phyloP scores from a whole-genome alignment of 1,140 invertebrate species.

The Venustaconcha ellipsiformis region DNA sequence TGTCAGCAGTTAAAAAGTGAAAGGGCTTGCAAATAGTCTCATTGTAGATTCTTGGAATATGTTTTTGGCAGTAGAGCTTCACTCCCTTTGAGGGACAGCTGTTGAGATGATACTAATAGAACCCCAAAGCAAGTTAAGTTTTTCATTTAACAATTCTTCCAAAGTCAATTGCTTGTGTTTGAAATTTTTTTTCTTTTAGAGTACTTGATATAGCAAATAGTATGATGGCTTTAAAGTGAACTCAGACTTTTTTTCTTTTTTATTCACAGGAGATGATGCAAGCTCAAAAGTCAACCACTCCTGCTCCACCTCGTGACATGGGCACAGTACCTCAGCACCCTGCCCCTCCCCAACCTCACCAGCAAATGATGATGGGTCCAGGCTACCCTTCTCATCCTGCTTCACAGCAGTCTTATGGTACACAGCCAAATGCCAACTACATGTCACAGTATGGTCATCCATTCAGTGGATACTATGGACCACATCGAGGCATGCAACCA shows the following conservation, averaged over 20 bases:
- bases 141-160: too few relatives aligned
- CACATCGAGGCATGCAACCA: conserved; percentile 28
- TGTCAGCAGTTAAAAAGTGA: too few relatives aligned
- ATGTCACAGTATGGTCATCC: conserved; percentile 46
- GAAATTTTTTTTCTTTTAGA: too few relatives aligned
- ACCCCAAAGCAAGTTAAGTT: too few relatives aligned
- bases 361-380: conserved; percentile 21
- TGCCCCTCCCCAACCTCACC: conserved; percentile 72
- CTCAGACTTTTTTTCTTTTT: neutral
- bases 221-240: neutral
- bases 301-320: conserved; percentile 1
- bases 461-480: conserved; percentile 29
- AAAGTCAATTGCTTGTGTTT: too few relatives aligned
- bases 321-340: conserved; percentile 33
- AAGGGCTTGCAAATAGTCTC: too few relatives aligned
- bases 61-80: too few relatives aligned
- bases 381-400: conserved; percentile 70
- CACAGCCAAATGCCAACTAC: conserved; percentile 50
- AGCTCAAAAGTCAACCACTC: neutral
- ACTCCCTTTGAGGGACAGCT: too few relatives aligned
- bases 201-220: too few relatives aligned
- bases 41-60: too few relatives aligned
- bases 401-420: conserved; percentile 68
- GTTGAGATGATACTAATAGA: too few relatives aligned
- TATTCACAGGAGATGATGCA: conserved; percentile 9